These are phyloP conservation scores for Microplitis demolitor DNA, from an alignment of 1,140 invertebrate genomes.

Conservation along the genomic window DNA sequence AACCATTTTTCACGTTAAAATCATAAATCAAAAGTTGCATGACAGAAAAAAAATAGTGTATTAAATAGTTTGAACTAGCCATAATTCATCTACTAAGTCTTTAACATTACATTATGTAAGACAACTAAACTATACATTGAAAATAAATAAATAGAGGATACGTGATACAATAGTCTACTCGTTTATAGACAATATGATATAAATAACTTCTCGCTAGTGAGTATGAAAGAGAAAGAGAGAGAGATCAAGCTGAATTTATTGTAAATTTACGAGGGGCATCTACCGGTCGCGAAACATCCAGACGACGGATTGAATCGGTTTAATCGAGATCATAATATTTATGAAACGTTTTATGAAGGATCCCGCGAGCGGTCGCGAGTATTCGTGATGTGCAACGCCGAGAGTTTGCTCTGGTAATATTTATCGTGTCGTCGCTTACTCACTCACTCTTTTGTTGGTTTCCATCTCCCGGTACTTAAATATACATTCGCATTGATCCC, in stretches of 20 bases:
- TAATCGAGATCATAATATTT: constrained; percentile 39
- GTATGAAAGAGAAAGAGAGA: background rate
- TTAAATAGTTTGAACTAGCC: background rate
- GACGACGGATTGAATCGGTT: constrained; percentile 33
- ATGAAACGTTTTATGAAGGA: constrained; percentile 35
- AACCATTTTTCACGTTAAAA: constrained; percentile 5
- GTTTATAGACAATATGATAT: background rate
- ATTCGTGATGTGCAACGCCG: constrained; percentile 18
- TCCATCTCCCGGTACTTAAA: background rate
- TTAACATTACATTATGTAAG: background rate
- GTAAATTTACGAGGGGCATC: constrained; percentile 23
- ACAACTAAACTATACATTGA: background rate
- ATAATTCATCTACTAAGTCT: too few species aligned
- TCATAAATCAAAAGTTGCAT: constrained; percentile 15
- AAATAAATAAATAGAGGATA: too few species aligned
- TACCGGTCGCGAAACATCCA: constrained; percentile 13
- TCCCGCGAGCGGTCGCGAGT: constrained; percentile 9
- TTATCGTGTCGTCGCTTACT: constrained; percentile 34
- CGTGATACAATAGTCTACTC: too few species aligned
- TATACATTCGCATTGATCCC: background rate
- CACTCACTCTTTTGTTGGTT: background rate
- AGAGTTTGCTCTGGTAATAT: constrained; percentile 19
- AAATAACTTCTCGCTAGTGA: background rate
- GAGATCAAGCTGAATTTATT: constrained; percentile 15
- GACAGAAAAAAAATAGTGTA: constrained; percentile 2